These are phyloP conservation scores for Tragopan temminckii DNA, from an alignment of 2,797 vertebrate genomes.

Conservation along the genomic window DNA sequence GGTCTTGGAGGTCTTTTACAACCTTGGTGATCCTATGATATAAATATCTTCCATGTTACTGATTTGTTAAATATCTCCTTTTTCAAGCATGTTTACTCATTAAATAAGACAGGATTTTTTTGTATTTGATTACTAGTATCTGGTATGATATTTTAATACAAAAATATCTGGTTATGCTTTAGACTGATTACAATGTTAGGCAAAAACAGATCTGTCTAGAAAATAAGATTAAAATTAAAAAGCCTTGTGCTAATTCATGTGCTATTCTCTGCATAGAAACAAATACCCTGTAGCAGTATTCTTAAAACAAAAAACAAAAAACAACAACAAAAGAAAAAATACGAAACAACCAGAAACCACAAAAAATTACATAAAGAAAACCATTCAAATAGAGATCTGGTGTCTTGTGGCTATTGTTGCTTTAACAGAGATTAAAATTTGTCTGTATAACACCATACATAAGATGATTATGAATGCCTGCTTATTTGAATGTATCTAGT, in stretches of 20 bases:
- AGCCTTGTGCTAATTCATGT: neutral
- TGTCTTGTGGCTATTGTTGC: neutral
- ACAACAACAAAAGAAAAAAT: no score
- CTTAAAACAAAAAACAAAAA: no score
- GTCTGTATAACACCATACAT: neutral
- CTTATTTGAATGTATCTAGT: neutral
- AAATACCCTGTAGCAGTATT: neutral
- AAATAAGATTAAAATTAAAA: neutral
- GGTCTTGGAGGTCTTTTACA: no score
- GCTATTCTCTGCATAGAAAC: neutral
- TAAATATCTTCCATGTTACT: neutral
- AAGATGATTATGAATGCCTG: neutral
- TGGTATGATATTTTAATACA: neutral
- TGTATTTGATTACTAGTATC: neutral
- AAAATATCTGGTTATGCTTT: neutral
- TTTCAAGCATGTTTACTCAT: neutral
- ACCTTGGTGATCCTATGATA: neutral
- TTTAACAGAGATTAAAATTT: slow-evolving; percentile 47
- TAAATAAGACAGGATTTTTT: neutral
- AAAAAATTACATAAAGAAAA: neutral
- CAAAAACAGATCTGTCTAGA: neutral
- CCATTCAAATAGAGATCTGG: neutral
- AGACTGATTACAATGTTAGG: neutral
- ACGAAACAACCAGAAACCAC: no score
- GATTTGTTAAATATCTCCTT: neutral